Conservation (phyloP, 2,797 vertebrate genomes). For the Phylloscopus collybita region DNA sequence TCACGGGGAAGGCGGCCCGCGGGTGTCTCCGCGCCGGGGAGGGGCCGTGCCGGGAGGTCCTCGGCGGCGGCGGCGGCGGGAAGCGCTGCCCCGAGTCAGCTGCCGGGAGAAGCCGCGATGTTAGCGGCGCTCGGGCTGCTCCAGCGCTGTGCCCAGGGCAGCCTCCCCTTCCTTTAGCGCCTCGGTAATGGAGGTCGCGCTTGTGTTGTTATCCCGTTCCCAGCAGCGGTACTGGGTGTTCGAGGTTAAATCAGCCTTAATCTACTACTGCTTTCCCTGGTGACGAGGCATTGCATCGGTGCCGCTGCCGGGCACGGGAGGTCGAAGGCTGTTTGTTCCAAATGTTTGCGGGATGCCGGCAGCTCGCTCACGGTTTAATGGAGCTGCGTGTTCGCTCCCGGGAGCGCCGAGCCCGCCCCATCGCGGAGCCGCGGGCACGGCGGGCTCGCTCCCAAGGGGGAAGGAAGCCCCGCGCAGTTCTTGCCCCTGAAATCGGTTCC, state of each 20-base stretch:
- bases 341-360: background rate
- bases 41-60: background rate
- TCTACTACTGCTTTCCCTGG: background rate
- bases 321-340: background rate
- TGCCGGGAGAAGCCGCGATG: background rate
- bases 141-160: background rate
- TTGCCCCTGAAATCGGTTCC: background rate
- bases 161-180: background rate
- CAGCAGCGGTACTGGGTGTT: background rate
- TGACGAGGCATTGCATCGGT: background rate
- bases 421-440: background rate
- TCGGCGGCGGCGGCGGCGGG: background rate
- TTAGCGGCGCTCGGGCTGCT: background rate
- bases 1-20: background rate
- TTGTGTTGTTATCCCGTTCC: background rate
- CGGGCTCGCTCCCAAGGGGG: fast-evolving
- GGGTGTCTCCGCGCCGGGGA: background rate
- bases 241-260: background rate
- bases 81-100: background rate
- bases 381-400: background rate
- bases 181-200: background rate
- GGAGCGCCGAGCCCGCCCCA: background rate
- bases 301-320: background rate
- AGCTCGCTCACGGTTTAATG: fast-evolving
- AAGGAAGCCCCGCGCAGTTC: too few species aligned